Evolutionary conservation across 2,113 vertebrate genomes (phyloP).

Genomic region (Syrrhaptes paradoxus): DNA sequence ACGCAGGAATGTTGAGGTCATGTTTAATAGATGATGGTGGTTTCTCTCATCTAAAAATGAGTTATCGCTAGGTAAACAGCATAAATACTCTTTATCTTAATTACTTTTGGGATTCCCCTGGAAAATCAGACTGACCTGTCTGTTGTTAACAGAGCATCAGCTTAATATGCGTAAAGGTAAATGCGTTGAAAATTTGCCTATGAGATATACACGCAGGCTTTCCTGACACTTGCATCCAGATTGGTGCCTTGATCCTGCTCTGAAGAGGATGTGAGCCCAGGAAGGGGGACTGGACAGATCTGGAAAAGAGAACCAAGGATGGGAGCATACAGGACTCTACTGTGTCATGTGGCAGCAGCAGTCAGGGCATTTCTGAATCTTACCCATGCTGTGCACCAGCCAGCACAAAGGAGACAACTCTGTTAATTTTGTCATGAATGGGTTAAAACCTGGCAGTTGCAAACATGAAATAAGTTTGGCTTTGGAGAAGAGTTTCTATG

Average conservation of each 20-base stretch:
- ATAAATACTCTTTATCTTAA: background rate
- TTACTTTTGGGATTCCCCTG: background rate
- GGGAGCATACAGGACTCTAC: background rate
- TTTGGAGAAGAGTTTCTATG: background rate
- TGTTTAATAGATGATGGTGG: background rate
- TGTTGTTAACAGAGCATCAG: background rate
- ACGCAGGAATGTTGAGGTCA: background rate
- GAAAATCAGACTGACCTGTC: background rate
- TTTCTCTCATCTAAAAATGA: background rate
- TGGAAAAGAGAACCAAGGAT: background rate
- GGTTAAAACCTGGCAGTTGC: background rate
- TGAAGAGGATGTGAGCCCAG: background rate
- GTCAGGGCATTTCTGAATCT: background rate
- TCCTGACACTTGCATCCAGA: background rate
- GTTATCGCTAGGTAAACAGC: background rate
- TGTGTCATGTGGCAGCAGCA: rapidly evolving
- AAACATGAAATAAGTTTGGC: background rate
- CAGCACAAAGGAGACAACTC: background rate
- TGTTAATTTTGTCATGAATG: background rate
- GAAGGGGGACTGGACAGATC: rapidly evolving
- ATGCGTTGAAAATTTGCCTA: background rate
- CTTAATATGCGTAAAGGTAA: background rate
- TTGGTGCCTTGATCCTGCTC: background rate
- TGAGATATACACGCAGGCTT: background rate
- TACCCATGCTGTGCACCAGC: background rate